Percentiles rank a stretch among this genome's conserved stretches.
Evolutionary conservation across 2,888 invertebrate species (phyloP).

Genomic region (Amiota minor): DNA sequence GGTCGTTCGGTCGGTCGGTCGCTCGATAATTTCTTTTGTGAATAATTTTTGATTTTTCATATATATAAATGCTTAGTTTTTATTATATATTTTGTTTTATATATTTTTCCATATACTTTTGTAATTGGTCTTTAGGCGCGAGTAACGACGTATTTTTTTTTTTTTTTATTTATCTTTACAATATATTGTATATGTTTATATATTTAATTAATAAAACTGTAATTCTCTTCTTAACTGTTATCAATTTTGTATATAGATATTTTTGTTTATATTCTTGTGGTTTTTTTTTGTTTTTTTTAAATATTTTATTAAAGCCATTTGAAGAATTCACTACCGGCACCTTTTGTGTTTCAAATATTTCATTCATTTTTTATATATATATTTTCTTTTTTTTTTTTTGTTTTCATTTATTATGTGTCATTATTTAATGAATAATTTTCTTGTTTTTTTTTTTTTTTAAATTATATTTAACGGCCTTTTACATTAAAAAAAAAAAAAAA

Average conservation of each 20-base stretch:
- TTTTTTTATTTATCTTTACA: not conserved
- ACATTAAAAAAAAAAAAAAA: not conserved
- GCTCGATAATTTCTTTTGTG: conserved; percentile 36
- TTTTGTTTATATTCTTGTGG: conserved; percentile 30
- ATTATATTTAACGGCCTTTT: not conserved
- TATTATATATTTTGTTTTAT: conserved; percentile 21
- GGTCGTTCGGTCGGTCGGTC: conserved; percentile 70
- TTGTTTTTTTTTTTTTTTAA: no score
- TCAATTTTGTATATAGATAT: conserved; percentile 41
- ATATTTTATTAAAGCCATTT: conserved; percentile 65
- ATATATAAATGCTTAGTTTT: conserved; percentile 37
- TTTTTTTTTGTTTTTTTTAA: conserved; percentile 42
- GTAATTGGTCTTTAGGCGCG: conserved; percentile 23
- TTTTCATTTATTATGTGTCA: not conserved
- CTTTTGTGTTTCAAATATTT: conserved; percentile 33
- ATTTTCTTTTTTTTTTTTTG: not conserved
- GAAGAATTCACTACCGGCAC: conserved; percentile 68
- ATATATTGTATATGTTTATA: not conserved
- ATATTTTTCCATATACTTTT: conserved; percentile 29
- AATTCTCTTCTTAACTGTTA: not conserved
- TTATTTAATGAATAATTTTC: not conserved
- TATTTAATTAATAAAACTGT: conserved; percentile 34
- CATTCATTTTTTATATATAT: not conserved
- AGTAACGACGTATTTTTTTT: conserved; percentile 4
- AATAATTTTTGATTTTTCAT: conserved; percentile 28